phyloP scores from a whole-genome alignment of 1,140 invertebrate genomes.

The Penaeus chinensis region DNA sequence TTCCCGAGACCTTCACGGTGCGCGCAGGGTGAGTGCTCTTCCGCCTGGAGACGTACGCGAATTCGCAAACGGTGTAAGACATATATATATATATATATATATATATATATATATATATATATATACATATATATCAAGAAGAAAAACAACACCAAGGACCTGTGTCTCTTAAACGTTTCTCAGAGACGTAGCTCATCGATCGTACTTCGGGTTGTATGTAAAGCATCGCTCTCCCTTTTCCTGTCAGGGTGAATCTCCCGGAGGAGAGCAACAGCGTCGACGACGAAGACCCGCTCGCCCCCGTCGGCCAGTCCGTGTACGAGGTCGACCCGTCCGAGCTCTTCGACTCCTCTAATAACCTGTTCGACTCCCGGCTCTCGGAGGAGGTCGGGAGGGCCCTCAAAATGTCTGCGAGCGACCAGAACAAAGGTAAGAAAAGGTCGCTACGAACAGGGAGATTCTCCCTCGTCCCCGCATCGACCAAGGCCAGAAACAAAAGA shows the following conservation, averaged over 20 bases:
- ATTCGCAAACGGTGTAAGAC: background rate
- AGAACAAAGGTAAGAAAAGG: slow-evolving; percentile 35
- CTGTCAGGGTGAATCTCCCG: slow-evolving; percentile 53
- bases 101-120: background rate
- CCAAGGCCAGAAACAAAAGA: too few species aligned
- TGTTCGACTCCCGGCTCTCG: slow-evolving; percentile 49
- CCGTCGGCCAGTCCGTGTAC: slow-evolving; percentile 54
- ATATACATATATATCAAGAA: too few species aligned
- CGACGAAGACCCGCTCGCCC: slow-evolving; percentile 20
- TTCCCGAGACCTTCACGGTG: slow-evolving; percentile 82
- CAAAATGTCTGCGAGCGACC: slow-evolving; percentile 49
- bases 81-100: background rate
- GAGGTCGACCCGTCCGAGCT: slow-evolving; percentile 63
- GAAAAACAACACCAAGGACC: too few species aligned
- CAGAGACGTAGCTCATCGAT: too few species aligned
- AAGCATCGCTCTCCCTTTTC: background rate
- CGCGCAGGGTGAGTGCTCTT: slow-evolving; percentile 74
- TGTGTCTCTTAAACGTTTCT: too few species aligned
- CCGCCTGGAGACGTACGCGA: background rate
- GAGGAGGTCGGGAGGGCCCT: slow-evolving; percentile 58
- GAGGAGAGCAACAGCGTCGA: slow-evolving; percentile 55
- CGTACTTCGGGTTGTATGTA: too few species aligned
- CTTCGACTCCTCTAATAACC: slow-evolving; percentile 57
- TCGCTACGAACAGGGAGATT: background rate
- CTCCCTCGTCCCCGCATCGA: background rate